Percentiles rank a stretch among this genome's conserved stretches.
Evolutionary conservation across 2,113 vertebrate genomes (phyloP).

Genomic region (Polyodon spathula): DNA sequence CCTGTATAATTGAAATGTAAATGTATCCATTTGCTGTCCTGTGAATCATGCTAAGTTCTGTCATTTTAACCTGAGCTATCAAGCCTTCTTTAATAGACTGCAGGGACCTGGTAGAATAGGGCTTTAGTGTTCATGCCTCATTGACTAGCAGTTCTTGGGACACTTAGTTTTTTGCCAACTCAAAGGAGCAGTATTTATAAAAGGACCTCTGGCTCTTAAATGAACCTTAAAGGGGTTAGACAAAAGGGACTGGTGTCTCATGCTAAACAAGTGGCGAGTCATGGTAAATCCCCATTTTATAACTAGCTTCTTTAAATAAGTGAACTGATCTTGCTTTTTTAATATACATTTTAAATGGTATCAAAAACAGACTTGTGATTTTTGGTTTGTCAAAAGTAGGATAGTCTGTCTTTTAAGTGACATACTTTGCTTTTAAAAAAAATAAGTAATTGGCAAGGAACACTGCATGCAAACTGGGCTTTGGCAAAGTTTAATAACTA

Average conservation of each 20-base stretch:
- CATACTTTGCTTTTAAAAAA: no score
- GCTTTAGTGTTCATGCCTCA: not conserved
- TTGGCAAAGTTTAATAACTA: no score
- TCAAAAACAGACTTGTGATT: no score
- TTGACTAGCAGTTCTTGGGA: not conserved
- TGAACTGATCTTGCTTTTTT: slow-evolving; percentile 1
- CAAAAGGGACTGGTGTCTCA: not conserved
- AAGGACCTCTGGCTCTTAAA: not conserved
- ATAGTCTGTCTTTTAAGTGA: no score
- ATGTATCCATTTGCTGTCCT: slow-evolving; percentile 29
- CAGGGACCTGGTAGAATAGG: not conserved
- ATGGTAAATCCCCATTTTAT: not conserved
- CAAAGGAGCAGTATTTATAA: not conserved
- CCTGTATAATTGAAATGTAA: slow-evolving; percentile 46
- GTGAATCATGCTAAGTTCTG: slow-evolving; percentile 22
- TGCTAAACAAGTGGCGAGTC: not conserved
- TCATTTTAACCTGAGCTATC: not conserved
- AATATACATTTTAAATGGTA: slow-evolving; percentile 5
- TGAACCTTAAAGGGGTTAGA: not conserved
- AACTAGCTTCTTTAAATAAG: not conserved
- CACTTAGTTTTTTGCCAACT: not conserved
- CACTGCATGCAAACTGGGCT: no score
- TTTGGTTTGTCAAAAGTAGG: no score
- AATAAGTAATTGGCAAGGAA: no score
- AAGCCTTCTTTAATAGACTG: not conserved